Conservation (phyloP, 1,140 invertebrate species). For the Trigoniulus corallinus region DNA sequence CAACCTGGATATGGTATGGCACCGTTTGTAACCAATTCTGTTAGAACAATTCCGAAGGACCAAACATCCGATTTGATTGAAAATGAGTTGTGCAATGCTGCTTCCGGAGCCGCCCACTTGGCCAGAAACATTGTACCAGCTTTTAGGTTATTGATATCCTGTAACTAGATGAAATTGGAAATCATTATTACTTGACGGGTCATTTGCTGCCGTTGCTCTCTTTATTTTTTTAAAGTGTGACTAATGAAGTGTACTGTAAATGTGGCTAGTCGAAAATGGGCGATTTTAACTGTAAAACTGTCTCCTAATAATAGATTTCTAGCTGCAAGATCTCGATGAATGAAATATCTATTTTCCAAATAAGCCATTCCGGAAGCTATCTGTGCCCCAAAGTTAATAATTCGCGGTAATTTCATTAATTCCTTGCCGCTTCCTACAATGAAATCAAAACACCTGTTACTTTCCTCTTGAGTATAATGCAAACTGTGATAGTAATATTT, state of each 20-base stretch:
- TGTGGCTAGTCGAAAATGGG: conserved; percentile 88
- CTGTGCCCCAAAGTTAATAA: too few relatives aligned
- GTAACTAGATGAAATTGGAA: too few relatives aligned
- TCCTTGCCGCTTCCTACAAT: too few relatives aligned
- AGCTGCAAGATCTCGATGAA: conserved; percentile 71
- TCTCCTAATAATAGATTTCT: conserved; percentile 87
- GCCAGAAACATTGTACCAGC: conserved; percentile 82
- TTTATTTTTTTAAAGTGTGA: too few relatives aligned
- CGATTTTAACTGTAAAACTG: conserved; percentile 86
- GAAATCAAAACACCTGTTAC: too few relatives aligned
- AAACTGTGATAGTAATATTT: too few relatives aligned
- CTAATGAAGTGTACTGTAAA: conserved; percentile 92
- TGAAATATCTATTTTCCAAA: conserved; percentile 72
- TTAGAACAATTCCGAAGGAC: conserved; percentile 91
- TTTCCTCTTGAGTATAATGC: too few relatives aligned
- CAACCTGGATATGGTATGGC: conserved; percentile 83
- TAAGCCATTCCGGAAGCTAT: conserved; percentile 86
- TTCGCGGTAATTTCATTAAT: too few relatives aligned
- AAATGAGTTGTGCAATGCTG: conserved; percentile 82
- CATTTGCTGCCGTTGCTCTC: too few relatives aligned
- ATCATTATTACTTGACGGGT: too few relatives aligned
- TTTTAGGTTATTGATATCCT: too few relatives aligned
- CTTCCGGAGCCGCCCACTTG: conserved; percentile 95
- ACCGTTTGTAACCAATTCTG: conserved; percentile 91
- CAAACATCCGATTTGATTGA: conserved; percentile 98